These are phyloP conservation scores for Syrista parreyssii DNA, from an alignment of 2,888 invertebrate species.

Conservation along the genomic window DNA sequence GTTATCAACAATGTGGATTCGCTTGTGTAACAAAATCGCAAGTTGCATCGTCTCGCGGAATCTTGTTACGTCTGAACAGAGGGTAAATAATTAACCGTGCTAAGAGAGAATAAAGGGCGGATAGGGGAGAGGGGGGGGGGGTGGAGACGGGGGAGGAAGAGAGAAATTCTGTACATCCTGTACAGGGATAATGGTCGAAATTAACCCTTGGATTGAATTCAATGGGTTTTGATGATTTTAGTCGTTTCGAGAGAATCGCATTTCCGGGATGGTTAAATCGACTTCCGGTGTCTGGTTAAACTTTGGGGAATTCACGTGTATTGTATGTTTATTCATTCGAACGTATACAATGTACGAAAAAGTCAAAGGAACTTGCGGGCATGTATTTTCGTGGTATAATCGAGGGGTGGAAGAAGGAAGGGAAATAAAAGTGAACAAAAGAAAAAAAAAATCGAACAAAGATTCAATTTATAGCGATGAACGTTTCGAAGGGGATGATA, in stretches of 20 bases:
- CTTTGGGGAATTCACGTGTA: not conserved
- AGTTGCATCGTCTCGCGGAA: not conserved
- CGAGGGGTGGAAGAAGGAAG: too few relatives aligned
- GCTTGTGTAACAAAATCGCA: not conserved
- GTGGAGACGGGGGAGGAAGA: too few relatives aligned
- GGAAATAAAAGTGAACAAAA: not conserved
- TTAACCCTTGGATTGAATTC: slow-evolving; percentile 29
- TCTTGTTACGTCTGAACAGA: not conserved
- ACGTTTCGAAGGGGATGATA: too few relatives aligned
- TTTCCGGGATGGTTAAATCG: slow-evolving; percentile 19
- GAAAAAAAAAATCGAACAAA: not conserved
- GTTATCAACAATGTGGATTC: not conserved
- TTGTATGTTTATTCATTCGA: too few relatives aligned
- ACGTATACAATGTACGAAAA: too few relatives aligned
- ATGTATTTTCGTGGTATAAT: too few relatives aligned
- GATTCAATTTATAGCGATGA: not conserved
- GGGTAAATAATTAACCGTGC: too few relatives aligned
- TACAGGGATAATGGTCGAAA: slow-evolving; percentile 28
- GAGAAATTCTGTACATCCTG: not conserved
- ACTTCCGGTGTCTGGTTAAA: slow-evolving; percentile 15
- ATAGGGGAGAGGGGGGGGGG: too few relatives aligned
- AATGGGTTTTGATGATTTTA: slow-evolving; percentile 31
- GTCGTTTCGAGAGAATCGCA: slow-evolving; percentile 24
- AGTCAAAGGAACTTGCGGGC: too few relatives aligned
- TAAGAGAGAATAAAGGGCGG: too few relatives aligned